Percentiles rank a stretch among this genome's conserved stretches.
These are phyloP conservation scores for Drosophila pullipes DNA, from an alignment of 2,888 invertebrate genomes.

Conservation along the genomic window DNA sequence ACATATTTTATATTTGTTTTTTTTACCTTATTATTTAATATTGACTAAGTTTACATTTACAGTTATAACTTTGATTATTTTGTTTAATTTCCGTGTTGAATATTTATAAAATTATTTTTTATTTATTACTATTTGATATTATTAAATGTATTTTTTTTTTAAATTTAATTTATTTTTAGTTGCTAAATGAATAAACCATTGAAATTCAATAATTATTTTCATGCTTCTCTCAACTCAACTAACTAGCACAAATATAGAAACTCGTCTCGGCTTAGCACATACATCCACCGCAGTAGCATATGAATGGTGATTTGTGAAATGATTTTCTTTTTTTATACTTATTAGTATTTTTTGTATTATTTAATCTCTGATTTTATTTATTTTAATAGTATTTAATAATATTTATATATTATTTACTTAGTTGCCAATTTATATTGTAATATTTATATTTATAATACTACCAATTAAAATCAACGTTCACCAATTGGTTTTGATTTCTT, in stretches of 20 bases:
- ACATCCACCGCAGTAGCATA: neutral
- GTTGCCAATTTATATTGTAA: neutral
- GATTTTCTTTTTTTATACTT: neutral
- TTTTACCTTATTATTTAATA: slow-evolving; percentile 9
- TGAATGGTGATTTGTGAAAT: neutral
- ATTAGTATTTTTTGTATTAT: neutral
- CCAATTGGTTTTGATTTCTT: neutral
- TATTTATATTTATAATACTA: neutral
- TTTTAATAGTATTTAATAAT: neutral
- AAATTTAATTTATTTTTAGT: slow-evolving; percentile 18
- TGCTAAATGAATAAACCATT: slow-evolving; percentile 33
- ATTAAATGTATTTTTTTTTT: slow-evolving; percentile 42
- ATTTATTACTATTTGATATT: slow-evolving; percentile 58
- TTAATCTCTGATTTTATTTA: neutral
- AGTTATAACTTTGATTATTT: slow-evolving; percentile 19
- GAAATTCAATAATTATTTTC: slow-evolving; percentile 3
- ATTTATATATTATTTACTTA: neutral
- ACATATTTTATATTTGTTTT: slow-evolving; percentile 18
- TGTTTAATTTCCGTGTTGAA: slow-evolving; percentile 28
- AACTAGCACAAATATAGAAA: neutral
- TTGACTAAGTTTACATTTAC: neutral
- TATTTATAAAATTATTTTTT: slow-evolving; percentile 52
- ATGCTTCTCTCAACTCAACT: too few relatives aligned
- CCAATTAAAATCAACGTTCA: neutral
- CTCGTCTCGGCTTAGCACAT: neutral